Evolutionary conservation across 2,113 vertebrate species (phyloP).

Genomic region (Perca flavescens): DNA sequence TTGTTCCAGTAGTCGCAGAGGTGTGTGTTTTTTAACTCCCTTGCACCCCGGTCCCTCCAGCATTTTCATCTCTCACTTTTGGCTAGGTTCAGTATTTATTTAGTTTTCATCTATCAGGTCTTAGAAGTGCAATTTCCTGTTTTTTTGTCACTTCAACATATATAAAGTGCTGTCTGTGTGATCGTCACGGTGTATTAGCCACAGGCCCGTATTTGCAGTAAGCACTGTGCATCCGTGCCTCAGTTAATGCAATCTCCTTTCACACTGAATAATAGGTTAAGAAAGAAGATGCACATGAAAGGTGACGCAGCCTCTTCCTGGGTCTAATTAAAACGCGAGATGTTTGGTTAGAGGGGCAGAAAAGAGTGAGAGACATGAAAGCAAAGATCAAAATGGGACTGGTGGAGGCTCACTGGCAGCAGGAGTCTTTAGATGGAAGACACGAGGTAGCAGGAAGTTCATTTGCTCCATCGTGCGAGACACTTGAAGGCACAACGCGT

Average conservation of each 20-base stretch:
- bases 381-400: slow-evolving; percentile 48
- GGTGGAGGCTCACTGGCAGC: slow-evolving; percentile 44
- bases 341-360: slow-evolving; percentile 43
- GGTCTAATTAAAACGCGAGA: slow-evolving; percentile 54
- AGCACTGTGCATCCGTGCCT: slow-evolving; percentile 7
- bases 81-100: slow-evolving; percentile 49
- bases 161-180: slow-evolving; percentile 45
- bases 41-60: background rate
- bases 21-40: slow-evolving; percentile 18
- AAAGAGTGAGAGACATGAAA: slow-evolving; percentile 41
- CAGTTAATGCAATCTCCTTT: slow-evolving; percentile 30
- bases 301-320: slow-evolving; percentile 24
- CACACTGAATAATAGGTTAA: slow-evolving; percentile 30
- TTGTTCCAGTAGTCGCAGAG: slow-evolving; percentile 7
- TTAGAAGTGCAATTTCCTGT: slow-evolving; percentile 54
- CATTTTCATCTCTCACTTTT: slow-evolving; percentile 47
- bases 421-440: slow-evolving; percentile 32
- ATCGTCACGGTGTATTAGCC: slow-evolving; percentile 33
- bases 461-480: slow-evolving; percentile 40
- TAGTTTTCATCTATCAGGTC: slow-evolving; percentile 61
- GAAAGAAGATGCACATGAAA: background rate
- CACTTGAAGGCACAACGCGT: slow-evolving; percentile 20
- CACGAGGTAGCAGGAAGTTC: slow-evolving; percentile 30
- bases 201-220: slow-evolving; percentile 29
- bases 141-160: background rate